Evolutionary conservation across 2,797 vertebrate species (phyloP).

Genomic region (Sebastes dallii): DNA sequence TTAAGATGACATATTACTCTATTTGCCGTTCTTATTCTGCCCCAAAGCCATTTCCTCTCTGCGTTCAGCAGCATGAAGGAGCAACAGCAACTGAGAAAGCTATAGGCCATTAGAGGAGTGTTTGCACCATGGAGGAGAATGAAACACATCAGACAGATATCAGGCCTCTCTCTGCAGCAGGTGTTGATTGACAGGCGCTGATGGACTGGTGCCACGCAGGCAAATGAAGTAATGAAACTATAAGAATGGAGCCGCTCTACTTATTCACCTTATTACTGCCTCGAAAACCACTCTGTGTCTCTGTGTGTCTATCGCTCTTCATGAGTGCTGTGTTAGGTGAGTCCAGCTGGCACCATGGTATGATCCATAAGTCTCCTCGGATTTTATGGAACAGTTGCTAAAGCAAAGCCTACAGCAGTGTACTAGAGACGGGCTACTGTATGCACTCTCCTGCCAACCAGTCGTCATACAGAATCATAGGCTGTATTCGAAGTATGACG

Average conservation of each 20-base stretch:
- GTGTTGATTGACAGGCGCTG: constrained; percentile 59
- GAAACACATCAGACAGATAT: constrained; percentile 34
- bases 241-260: constrained; percentile 38
- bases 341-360: neutral
- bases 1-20: neutral
- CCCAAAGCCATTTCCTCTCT: neutral
- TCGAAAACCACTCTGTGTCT: neutral
- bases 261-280: constrained; percentile 32
- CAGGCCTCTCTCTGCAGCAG: neutral
- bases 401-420: neutral
- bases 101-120: neutral
- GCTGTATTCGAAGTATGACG: neutral
- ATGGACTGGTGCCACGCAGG: constrained; percentile 43
- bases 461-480: neutral
- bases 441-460: neutral
- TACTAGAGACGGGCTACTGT: neutral
- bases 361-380: neutral
- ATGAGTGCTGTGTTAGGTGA: neutral
- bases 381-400: constrained; percentile 5
- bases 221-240: constrained; percentile 61
- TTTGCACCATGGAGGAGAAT: constrained; percentile 18
- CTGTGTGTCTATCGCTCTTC: constrained; percentile 3
- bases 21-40: neutral
- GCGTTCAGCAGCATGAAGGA: neutral
- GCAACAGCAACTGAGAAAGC: neutral